Evolutionary conservation across 2,113 vertebrate species (phyloP).

Genomic region (Colossoma macropomum): DNA sequence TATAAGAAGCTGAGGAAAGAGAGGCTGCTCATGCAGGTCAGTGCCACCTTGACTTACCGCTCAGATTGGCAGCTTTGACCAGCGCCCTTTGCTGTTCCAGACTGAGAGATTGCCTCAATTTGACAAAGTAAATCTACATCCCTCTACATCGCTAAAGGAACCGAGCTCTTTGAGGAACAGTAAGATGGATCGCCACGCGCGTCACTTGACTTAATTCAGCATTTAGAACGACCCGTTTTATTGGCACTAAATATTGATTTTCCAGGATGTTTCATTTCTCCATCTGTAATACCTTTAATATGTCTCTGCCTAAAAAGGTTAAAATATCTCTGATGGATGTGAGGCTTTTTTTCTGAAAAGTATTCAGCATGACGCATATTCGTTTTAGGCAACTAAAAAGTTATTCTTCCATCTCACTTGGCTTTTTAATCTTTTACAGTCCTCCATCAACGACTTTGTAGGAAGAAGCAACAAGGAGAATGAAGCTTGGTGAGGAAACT

Average conservation of each 20-base stretch:
- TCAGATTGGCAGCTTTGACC: background rate
- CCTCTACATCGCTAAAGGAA: background rate
- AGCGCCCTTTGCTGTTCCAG: background rate
- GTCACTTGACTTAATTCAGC: background rate
- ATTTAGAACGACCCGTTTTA: background rate
- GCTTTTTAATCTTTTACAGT: conserved; percentile 61
- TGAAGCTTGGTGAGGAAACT: conserved; percentile 40
- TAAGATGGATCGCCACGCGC: background rate
- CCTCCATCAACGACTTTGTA: conserved; percentile 76
- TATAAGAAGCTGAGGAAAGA: conserved; percentile 81
- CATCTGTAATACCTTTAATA: background rate
- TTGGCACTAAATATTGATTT: background rate
- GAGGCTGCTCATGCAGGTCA: conserved; percentile 77
- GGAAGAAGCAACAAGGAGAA: conserved; percentile 69
- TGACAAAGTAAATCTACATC: background rate
- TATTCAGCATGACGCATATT: background rate
- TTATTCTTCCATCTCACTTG: background rate
- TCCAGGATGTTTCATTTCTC: background rate
- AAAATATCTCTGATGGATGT: background rate
- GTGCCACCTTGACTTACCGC: background rate
- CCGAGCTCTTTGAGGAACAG: background rate
- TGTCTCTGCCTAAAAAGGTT: background rate
- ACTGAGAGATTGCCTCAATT: background rate
- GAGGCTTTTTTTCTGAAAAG: background rate
- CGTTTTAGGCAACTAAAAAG: background rate